phyloP scores from a whole-genome alignment of 2,113 vertebrate species.

The Serilophus lunatus region DNA sequence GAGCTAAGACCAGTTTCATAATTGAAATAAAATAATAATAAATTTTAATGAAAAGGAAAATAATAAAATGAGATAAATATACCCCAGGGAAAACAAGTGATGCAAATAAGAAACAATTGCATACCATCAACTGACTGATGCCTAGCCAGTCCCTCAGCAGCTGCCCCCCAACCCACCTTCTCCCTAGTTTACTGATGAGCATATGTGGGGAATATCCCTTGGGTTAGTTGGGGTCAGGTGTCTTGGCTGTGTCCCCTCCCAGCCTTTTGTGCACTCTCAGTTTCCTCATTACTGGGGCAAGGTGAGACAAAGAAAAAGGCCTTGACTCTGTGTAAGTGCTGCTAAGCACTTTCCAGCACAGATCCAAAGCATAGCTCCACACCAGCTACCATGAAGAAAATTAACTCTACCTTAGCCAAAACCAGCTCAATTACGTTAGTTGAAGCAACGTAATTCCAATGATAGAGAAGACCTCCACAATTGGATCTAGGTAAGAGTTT shows the following conservation, averaged over 20 bases:
- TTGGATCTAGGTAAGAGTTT: neutral
- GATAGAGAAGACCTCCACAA: neutral
- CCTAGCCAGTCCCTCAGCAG: neutral
- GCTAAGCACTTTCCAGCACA: neutral
- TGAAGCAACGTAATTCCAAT: neutral
- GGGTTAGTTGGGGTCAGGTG: neutral
- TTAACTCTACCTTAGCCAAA: neutral
- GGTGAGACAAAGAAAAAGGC: no score
- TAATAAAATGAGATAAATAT: neutral
- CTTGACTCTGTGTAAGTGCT: no score
- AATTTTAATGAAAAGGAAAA: neutral
- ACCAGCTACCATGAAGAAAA: neutral
- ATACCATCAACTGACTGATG: neutral
- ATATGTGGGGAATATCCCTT: neutral
- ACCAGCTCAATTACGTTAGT: neutral
- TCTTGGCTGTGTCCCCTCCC: no score
- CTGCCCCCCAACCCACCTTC: neutral
- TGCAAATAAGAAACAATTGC: neutral
- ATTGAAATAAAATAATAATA: neutral
- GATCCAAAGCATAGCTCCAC: neutral
- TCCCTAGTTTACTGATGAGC: neutral
- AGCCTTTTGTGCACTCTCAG: no score
- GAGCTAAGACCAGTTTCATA: neutral
- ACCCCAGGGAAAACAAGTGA: neutral
- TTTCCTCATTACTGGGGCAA: no score